Conservation (phyloP, 2,888 invertebrate species). For the Smittia aterrima region DNA sequence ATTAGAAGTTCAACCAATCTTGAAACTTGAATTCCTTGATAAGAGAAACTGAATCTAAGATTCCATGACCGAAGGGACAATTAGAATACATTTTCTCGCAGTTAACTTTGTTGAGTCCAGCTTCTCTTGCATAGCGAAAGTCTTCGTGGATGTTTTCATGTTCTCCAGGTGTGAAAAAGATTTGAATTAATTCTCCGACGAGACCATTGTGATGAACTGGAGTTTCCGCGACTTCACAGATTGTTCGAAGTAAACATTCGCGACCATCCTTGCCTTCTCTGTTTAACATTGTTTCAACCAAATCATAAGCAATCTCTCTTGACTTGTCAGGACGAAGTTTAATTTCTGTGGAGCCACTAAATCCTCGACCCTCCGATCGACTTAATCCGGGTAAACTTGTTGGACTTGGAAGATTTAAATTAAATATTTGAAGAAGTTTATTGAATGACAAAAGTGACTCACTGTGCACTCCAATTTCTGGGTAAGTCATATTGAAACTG, state of each 20-base stretch:
- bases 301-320: conserved; percentile 48
- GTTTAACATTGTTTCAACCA: conserved; percentile 49
- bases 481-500: conserved; percentile 20
- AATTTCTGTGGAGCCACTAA: not conserved
- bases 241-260: conserved; percentile 49
- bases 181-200: conserved; percentile 48
- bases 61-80: conserved; percentile 62
- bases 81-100: conserved; percentile 63
- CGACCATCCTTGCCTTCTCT: conserved; percentile 45
- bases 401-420: not conserved
- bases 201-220: conserved; percentile 47
- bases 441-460: not conserved
- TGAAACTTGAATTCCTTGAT: not conserved
- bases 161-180: conserved; percentile 49
- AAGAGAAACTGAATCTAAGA: conserved; percentile 60
- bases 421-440: no score
- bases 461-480: not conserved
- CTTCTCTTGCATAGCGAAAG: conserved; percentile 63
- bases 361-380: not conserved
- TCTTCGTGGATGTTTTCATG: conserved; percentile 56
- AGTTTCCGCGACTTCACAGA: conserved; percentile 51
- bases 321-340: conserved; percentile 46
- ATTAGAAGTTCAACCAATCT: conserved; percentile 1
- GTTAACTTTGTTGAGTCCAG: conserved; percentile 64
- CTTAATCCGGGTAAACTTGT: not conserved